A percentile compares a stretch with the other conserved stretches of the same genome.
Conservation (phyloP, 2,797 vertebrate genomes). For the Trachurus trachurus region DNA sequence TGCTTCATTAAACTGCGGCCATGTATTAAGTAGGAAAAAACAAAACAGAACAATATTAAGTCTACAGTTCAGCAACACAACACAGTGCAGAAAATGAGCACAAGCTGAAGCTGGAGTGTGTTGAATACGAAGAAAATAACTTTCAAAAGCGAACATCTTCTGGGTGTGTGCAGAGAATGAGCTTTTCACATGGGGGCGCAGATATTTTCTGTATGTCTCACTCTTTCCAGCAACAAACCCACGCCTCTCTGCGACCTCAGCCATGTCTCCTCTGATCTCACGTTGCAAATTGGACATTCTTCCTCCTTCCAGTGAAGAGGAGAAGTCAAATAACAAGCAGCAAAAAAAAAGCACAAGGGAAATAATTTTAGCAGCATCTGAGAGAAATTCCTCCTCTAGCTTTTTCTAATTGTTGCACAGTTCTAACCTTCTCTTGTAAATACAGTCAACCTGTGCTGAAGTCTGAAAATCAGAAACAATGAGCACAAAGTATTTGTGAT, state of each 20-base stretch:
- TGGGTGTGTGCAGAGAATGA: conserved; percentile 45
- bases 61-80: conserved; percentile 11
- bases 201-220: conserved; percentile 59
- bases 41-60: not conserved
- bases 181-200: conserved; percentile 56
- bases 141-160: conserved; percentile 49
- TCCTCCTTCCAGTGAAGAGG: conserved; percentile 17
- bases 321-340: conserved; percentile 42
- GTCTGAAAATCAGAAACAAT: conserved; percentile 22
- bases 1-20: conserved; percentile 59
- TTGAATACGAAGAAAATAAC: conserved; percentile 41
- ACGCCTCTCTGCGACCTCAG: conserved; percentile 52
- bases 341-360: conserved; percentile 6
- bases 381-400: conserved; percentile 46
- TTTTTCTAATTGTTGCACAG: conserved; percentile 35
- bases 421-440: conserved; percentile 29
- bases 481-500: not conserved
- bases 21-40: conserved; percentile 23
- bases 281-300: conserved; percentile 59
- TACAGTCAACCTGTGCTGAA: conserved; percentile 15
- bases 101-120: conserved; percentile 28
- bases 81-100: not conserved
- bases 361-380: conserved; percentile 43
- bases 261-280: conserved; percentile 67
- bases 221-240: conserved; percentile 55